A percentile compares a stretch with the other conserved stretches of the same genome.
These are phyloP conservation scores for Mesoligia furuncula DNA, from an alignment of 2,888 invertebrate genomes.

Conservation along the genomic window DNA sequence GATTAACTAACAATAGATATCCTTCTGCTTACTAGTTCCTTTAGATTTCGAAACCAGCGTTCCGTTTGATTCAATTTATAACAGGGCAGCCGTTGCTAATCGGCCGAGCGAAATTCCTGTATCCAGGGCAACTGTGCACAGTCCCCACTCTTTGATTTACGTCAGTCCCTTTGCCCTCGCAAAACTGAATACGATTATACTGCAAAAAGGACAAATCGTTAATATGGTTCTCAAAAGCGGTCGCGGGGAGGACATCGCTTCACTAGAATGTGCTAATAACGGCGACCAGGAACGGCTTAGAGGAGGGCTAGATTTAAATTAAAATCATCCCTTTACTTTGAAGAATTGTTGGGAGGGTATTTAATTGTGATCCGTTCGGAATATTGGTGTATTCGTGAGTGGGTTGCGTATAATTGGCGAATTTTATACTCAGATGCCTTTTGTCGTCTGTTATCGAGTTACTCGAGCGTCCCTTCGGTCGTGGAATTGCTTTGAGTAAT, in stretches of 20 bases:
- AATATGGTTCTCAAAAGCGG: conserved; percentile 76
- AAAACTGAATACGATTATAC: conserved; percentile 73
- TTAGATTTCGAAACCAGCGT: conserved; percentile 63
- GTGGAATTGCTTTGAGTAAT: conserved; percentile 76
- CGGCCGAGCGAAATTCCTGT: conserved; percentile 70
- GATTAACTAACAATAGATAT: conserved; percentile 54
- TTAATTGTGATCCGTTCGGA: conserved; percentile 84
- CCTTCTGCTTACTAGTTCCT: conserved; percentile 62
- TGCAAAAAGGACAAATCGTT: conserved; percentile 73
- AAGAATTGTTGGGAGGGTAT: conserved; percentile 81
- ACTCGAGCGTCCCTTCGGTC: conserved; percentile 72
- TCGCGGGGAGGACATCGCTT: conserved; percentile 67
- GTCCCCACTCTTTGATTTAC: conserved; percentile 72
- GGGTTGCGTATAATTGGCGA: conserved; percentile 83
- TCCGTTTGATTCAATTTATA: conserved; percentile 73
- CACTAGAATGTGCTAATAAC: conserved; percentile 67
- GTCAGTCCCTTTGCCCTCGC: conserved; percentile 66
- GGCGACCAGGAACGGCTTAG: conserved; percentile 62
- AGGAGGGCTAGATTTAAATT: conserved; percentile 84
- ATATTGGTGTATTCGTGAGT: conserved; percentile 78
- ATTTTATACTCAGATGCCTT: conserved; percentile 84
- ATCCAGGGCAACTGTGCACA: conserved; percentile 65
- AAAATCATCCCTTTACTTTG: conserved; percentile 83
- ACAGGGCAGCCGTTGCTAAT: conserved; percentile 64
- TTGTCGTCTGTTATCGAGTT: conserved; percentile 83